phyloP scores from a whole-genome alignment of 2,797 vertebrate species.

The Anguilla pacifica region DNA sequence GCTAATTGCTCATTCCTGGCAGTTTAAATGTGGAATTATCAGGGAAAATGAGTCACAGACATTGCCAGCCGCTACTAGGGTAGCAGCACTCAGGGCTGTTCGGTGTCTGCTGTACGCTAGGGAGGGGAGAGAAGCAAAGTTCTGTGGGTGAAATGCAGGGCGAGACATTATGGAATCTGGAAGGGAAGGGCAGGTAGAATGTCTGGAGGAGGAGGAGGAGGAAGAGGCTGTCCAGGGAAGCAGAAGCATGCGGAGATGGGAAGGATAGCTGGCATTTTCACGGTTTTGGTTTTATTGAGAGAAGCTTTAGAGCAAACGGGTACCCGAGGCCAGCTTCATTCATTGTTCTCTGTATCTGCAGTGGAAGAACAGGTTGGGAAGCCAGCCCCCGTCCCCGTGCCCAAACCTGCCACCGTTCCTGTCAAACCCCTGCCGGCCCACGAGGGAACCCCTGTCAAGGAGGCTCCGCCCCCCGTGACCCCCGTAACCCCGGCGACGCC shows the following conservation, averaged over 20 bases:
- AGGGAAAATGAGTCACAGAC: background rate
- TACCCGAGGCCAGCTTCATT: background rate
- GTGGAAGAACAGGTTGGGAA: conserved; percentile 81
- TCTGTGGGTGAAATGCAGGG: background rate
- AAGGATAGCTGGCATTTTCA: background rate
- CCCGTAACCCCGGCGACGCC: background rate
- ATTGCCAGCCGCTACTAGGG: background rate
- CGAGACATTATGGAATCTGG: background rate
- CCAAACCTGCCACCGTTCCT: conserved; percentile 40
- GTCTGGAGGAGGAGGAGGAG: background rate
- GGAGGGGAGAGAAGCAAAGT: background rate
- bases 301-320: background rate
- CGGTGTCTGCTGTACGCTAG: background rate
- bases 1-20: no score
- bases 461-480: conserved; percentile 25
- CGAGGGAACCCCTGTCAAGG: conserved; percentile 36
- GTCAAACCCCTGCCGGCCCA: conserved; percentile 44
- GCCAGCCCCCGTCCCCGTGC: conserved; percentile 32
- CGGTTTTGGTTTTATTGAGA: background rate
- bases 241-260: background rate
- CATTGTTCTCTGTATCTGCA: conserved; percentile 46
- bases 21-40: no score
- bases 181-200: background rate
- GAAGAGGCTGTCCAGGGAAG: background rate
- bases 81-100: background rate